Evolutionary conservation across 2,113 vertebrate genomes (phyloP).

Genomic region (Solea solea): DNA sequence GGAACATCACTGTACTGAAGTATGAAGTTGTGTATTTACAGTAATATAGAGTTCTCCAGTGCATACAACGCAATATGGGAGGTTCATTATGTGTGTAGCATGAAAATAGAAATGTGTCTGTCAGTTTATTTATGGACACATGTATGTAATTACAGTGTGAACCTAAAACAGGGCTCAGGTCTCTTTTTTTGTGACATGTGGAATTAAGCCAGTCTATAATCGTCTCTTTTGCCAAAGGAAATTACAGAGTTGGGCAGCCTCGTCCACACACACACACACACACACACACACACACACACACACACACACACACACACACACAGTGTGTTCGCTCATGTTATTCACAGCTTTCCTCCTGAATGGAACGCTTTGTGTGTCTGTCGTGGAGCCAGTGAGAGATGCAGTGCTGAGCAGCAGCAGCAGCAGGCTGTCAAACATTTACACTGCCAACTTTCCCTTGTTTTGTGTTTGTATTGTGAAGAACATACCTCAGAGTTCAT

Average conservation of each 20-base stretch:
- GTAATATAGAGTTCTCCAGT: neutral
- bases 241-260: constrained; percentile 72
- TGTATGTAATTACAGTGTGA: constrained; percentile 73
- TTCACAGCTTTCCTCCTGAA: constrained; percentile 68
- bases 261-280: constrained; percentile 18
- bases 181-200: constrained; percentile 66
- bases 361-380: constrained; percentile 65
- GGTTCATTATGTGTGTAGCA: constrained; percentile 10
- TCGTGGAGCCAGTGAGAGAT: constrained; percentile 35
- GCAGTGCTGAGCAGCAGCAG: constrained; percentile 32
- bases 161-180: constrained; percentile 52
- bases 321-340: constrained; percentile 52
- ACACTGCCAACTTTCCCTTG: constrained; percentile 37
- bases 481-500: constrained; percentile 8
- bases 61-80: constrained; percentile 7
- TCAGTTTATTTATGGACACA: constrained; percentile 53
- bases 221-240: constrained; percentile 70
- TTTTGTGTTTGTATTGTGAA: constrained; percentile 22
- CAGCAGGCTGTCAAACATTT: constrained; percentile 35
- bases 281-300: constrained; percentile 16
- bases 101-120: constrained; percentile 34
- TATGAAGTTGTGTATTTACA: neutral
- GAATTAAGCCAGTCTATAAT: constrained; percentile 68
- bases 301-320: constrained; percentile 13
- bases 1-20: neutral